Conservation (phyloP, 2,113 vertebrate genomes). For the Tetrao urogallus region DNA sequence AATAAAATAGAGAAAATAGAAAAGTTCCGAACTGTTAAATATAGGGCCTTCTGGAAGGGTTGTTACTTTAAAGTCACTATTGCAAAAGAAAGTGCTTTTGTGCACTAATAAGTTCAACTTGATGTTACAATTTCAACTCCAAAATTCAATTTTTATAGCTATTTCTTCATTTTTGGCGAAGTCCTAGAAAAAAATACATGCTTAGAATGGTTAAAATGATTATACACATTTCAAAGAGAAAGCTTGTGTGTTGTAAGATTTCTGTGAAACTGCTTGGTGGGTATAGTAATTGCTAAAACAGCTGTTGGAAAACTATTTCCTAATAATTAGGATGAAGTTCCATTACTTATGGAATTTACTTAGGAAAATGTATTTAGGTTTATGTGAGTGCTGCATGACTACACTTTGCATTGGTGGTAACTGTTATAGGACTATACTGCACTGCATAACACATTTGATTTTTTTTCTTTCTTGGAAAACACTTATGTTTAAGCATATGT, state of each 20-base stretch:
- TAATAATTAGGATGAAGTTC: neutral
- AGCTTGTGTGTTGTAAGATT: neutral
- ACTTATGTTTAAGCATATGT: accelerated
- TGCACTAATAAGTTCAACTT: neutral
- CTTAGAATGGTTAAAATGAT: neutral
- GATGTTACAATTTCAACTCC: neutral
- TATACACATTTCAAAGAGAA: neutral
- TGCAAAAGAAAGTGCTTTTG: neutral
- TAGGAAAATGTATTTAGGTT: neutral
- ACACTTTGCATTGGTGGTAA: neutral
- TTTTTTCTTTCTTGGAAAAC: neutral
- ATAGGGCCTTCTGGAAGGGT: neutral
- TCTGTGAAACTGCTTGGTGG: neutral
- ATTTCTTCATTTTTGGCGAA: neutral
- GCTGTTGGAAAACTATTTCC: neutral
- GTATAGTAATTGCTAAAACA: neutral
- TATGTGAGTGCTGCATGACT: neutral
- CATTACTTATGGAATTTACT: neutral
- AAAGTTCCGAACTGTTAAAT: neutral
- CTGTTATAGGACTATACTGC: neutral
- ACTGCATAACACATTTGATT: neutral
- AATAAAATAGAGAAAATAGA: neutral
- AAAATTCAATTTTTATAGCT: neutral
- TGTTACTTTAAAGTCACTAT: neutral
- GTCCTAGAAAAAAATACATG: neutral